A percentile compares a stretch with the other conserved stretches of the same genome.
These are phyloP conservation scores for Cyclura pinguis DNA, from an alignment of 2,797 vertebrate genomes.

Conservation along the genomic window DNA sequence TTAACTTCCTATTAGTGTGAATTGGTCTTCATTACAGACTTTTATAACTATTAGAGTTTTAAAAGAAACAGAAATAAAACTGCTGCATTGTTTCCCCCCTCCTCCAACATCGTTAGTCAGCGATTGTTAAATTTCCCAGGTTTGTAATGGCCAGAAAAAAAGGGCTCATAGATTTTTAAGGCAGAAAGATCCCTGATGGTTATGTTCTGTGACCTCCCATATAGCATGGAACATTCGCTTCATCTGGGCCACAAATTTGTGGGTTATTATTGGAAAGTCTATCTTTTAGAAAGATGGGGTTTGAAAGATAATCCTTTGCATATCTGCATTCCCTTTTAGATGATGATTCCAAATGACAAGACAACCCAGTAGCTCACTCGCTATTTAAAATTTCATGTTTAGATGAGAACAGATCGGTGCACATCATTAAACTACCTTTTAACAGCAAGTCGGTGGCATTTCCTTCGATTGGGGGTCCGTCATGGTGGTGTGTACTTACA, in stretches of 20 bases:
- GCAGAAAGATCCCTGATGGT: constrained; percentile 60
- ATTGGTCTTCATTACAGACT: constrained; percentile 62
- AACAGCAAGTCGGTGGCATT: neutral
- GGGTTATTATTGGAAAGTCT: constrained; percentile 7
- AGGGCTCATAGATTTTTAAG: constrained; percentile 58
- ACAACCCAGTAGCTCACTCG: neutral
- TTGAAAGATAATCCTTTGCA: constrained; percentile 45
- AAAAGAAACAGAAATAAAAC: constrained; percentile 67
- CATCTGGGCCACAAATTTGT: constrained; percentile 21
- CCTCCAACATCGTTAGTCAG: constrained; percentile 33
- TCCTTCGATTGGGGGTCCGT: neutral
- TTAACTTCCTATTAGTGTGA: constrained; percentile 66
- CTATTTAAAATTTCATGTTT: neutral
- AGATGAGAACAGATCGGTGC: neutral
- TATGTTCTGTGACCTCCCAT: constrained; percentile 58
- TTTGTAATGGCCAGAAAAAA: constrained; percentile 62
- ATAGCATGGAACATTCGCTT: constrained; percentile 28
- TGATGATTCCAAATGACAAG: constrained; percentile 20
- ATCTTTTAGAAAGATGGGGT: constrained; percentile 36
- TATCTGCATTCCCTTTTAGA: constrained; percentile 30
- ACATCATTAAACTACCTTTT: neutral
- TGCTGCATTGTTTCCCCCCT: constrained; percentile 47
- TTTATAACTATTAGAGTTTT: constrained; percentile 65
- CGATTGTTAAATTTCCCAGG: constrained; percentile 48
- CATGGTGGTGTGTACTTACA: neutral